phyloP scores from a whole-genome alignment of 2,888 invertebrate genomes.

The Volucella inanis region DNA sequence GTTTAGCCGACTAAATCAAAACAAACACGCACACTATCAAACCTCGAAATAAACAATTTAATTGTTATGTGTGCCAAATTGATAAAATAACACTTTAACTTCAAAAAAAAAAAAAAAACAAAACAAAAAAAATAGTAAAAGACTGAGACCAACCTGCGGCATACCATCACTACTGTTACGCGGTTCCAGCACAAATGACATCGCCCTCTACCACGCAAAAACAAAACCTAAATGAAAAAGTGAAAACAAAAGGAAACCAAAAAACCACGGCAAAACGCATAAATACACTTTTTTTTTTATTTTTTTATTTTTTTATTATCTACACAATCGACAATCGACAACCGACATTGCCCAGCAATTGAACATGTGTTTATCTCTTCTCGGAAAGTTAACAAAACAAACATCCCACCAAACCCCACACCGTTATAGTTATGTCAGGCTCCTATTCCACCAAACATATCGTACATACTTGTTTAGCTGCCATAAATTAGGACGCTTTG shows the following conservation, averaged over 20 bases:
- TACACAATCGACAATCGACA: constrained; percentile 31
- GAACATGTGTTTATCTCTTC: constrained; percentile 54
- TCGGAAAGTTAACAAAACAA: constrained; percentile 19
- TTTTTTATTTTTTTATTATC: constrained; percentile 39
- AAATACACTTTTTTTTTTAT: constrained; percentile 19
- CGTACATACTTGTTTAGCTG: not conserved
- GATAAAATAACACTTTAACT: constrained; percentile 59
- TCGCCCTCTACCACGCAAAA: constrained; percentile 11
- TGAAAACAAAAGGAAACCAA: too few relatives aligned
- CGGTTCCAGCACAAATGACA: constrained; percentile 30
- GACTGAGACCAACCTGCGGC: constrained; percentile 11
- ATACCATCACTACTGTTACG: constrained; percentile 33
- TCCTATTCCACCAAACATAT: too few relatives aligned
- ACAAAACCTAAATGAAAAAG: not conserved
- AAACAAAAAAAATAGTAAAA: constrained; percentile 3
- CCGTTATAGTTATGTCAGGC: not conserved
- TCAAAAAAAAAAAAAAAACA: constrained; percentile 23
- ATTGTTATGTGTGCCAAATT: constrained; percentile 64
- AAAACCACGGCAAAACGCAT: not conserved
- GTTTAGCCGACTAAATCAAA: constrained; percentile 44
- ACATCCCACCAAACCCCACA: constrained; percentile 20
- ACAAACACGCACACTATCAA: constrained; percentile 31
- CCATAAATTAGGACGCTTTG: constrained; percentile 43
- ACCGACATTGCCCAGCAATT: constrained; percentile 3
- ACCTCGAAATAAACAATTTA: constrained; percentile 26